Conservation (phyloP, 2,797 vertebrate genomes). For the Sebastes diploproa region DNA sequence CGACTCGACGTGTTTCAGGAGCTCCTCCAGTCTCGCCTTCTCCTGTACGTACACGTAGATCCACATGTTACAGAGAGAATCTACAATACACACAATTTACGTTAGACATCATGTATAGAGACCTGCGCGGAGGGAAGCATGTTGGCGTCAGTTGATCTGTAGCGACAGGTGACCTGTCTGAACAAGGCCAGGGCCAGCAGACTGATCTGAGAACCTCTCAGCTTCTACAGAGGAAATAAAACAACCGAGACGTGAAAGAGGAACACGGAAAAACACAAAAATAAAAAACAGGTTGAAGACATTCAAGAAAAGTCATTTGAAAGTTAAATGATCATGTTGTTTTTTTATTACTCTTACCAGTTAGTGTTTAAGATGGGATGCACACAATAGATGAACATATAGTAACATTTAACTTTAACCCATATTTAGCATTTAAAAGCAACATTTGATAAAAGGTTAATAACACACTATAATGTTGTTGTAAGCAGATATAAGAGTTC, state of each 20-base stretch:
- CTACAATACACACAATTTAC: neutral
- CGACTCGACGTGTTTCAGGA: constrained; percentile 43
- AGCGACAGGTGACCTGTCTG: constrained; percentile 72
- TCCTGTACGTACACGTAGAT: constrained; percentile 38
- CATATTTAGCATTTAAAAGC: no score
- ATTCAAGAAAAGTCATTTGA: no score
- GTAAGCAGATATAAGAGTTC: no score
- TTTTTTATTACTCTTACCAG: no score
- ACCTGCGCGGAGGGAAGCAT: constrained; percentile 62
- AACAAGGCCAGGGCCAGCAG: constrained; percentile 73
- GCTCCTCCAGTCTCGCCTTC: neutral
- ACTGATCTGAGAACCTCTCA: constrained; percentile 21
- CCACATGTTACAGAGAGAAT: neutral
- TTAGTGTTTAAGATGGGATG: no score
- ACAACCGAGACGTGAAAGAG: neutral
- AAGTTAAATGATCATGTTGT: no score
- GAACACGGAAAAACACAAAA: neutral
- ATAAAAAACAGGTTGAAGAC: no score
- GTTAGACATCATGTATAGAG: neutral
- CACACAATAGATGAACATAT: no score
- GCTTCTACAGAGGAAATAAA: constrained; percentile 46
- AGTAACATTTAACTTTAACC: no score
- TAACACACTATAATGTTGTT: no score
- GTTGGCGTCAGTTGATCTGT: constrained; percentile 40
- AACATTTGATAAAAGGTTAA: no score